Percentiles rank a stretch among this genome's conserved stretches.
These are phyloP conservation scores for Urocitellus parryii DNA, from an alignment of 2,113 vertebrate genomes.

Conservation along the genomic window DNA sequence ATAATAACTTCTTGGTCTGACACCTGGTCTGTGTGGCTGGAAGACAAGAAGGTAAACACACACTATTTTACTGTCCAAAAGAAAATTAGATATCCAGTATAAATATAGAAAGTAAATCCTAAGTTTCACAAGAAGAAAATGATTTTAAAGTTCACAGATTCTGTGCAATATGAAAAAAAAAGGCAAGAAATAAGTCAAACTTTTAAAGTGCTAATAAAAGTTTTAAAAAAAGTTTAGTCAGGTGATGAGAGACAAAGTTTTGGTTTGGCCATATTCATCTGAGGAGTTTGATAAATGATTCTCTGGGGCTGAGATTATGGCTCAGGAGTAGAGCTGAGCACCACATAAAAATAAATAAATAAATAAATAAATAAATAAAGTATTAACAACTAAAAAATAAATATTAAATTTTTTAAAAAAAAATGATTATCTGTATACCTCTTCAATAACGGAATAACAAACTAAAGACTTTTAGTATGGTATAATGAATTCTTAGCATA, in stretches of 20 bases:
- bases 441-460: neutral
- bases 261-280: neutral
- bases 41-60: constrained; percentile 29
- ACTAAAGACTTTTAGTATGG: neutral
- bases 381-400: no score
- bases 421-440: neutral
- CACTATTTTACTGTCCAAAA: neutral
- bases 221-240: neutral
- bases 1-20: constrained; percentile 35
- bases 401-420: no score
- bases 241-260: neutral
- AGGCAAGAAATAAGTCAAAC: neutral
- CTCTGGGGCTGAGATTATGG: no score
- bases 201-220: neutral
- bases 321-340: no score
- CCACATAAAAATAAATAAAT: no score
- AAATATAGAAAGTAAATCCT: neutral
- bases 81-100: neutral
- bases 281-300: neutral
- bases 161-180: neutral
- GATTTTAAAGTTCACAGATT: neutral
- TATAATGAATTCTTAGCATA: neutral
- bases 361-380: no score
- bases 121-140: neutral
- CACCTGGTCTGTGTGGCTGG: neutral